Base-by-base conservation (phyloP, 2,113 vertebrate genomes). In the Grammomys surdaster region DNA sequence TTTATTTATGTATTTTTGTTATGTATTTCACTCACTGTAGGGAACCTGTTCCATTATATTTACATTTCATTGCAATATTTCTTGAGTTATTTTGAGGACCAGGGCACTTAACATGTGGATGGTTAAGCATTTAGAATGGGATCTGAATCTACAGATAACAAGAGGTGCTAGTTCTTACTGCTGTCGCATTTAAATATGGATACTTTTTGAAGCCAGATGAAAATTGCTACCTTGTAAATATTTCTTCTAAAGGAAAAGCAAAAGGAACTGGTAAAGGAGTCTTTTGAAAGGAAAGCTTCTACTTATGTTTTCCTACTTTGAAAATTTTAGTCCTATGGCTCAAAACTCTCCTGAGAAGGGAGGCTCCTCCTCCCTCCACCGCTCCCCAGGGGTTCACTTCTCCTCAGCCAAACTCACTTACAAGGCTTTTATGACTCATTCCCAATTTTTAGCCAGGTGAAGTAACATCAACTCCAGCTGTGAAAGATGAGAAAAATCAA, bases 31-130 rank as follows among this genome's bases (percentile, higher is more conserved):
- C 78, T 58, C 19, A 58, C 54, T 81, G 33, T 24, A 58, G 51
- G n/a, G 78, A 81, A 81, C 11, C 24, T 13, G 88, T 24, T 58
- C 65, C 81, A 60, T 31, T 75, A 51, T 46, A 36, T 51, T 31
- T 54, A 31, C 76, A 72, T 93, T 88, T 73, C 13, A 73, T 90
- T 90, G 56, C 56, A 82, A 36, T 51, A 58, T 13, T 88, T 90
- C 46, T 91, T 67, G 75, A n/a, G 48, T 19, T 69, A 73, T 51
- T 90, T 20, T 67, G 67, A 58, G 54, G 40, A 56, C 36, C 31
- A 40, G 73, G 51, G 54, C 13, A 28, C 56, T 67, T 82, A 40
- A 13, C 22, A 60, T 26, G 13, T 60, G 56, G 36, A 12, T 40
- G 8, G 5, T 82, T 48, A 69, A 85, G 1, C 51, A 46, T 24